These are phyloP conservation scores for Ficedula albicollis DNA, from an alignment of 2,797 vertebrate species.

Conservation along the genomic window DNA sequence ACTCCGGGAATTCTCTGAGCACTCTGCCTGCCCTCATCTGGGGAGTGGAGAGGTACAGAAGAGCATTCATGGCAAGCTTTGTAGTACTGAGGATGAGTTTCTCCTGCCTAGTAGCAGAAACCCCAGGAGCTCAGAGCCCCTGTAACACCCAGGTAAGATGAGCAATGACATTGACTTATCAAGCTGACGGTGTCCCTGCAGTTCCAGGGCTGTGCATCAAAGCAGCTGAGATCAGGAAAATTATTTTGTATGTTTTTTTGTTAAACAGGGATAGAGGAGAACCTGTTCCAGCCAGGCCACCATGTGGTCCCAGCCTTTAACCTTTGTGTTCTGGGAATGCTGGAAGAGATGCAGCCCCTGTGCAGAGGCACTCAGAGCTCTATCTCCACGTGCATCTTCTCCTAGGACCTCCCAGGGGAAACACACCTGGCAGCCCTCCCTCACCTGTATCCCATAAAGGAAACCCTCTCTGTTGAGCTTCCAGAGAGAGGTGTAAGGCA, in stretches of 20 bases:
- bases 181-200: rapidly evolving
- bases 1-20: background rate
- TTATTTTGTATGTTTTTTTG: background rate
- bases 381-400: background rate
- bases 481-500: background rate
- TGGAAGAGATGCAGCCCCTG: background rate
- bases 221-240: background rate
- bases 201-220: background rate
- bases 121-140: rapidly evolving
- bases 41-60: background rate
- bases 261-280: background rate
- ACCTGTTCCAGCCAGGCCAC: background rate
- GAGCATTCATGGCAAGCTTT: background rate
- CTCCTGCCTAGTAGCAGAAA: background rate
- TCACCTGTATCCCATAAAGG: background rate
- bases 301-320: background rate
- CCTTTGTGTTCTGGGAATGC: background rate
- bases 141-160: background rate
- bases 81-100: background rate
- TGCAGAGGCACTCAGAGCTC: background rate
- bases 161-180: background rate
- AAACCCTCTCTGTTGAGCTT: background rate
- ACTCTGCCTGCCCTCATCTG: background rate
- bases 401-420: background rate
- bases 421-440: background rate